phyloP scores from a whole-genome alignment of 2,113 vertebrate genomes.

The Eulacestoma nigropectus region DNA sequence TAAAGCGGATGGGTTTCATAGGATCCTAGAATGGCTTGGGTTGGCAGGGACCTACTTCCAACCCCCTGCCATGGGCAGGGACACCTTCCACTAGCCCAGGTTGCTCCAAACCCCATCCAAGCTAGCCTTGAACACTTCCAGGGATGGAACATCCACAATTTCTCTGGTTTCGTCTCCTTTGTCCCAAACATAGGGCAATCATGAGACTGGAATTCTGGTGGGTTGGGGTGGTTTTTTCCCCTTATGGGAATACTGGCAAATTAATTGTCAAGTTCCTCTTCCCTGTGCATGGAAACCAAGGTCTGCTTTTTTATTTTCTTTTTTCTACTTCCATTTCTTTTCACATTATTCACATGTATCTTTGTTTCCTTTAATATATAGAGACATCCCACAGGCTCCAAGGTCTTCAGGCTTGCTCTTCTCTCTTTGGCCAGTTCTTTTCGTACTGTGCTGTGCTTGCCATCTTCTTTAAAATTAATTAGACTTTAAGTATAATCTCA shows the following conservation, averaged over 20 bases:
- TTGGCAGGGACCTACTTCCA: not conserved
- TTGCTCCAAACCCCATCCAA: not conserved
- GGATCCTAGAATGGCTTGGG: not conserved
- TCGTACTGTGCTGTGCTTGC: not conserved
- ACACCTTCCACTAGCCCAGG: not conserved
- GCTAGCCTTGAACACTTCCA: not conserved
- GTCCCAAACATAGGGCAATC: not conserved
- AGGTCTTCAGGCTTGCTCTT: not conserved
- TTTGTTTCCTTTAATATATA: not conserved
- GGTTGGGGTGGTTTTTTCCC: fast-evolving
- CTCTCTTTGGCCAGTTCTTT: not conserved
- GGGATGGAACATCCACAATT: not conserved
- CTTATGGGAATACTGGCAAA: not conserved
- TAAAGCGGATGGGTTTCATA: not conserved
- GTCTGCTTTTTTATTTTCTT: not conserved
- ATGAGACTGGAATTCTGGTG: not conserved
- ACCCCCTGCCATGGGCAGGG: not conserved
- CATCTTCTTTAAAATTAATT: not conserved
- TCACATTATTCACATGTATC: not conserved
- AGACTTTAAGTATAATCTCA: not conserved
- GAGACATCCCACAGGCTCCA: not conserved
- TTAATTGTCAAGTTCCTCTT: not conserved
- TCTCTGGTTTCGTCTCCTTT: not conserved
- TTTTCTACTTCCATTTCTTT: not conserved
- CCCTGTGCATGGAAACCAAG: not conserved